Percentiles rank a stretch among this genome's conserved stretches.
Conservation (phyloP, 2,797 vertebrate species). For the Macrochelys suwanniensis region DNA sequence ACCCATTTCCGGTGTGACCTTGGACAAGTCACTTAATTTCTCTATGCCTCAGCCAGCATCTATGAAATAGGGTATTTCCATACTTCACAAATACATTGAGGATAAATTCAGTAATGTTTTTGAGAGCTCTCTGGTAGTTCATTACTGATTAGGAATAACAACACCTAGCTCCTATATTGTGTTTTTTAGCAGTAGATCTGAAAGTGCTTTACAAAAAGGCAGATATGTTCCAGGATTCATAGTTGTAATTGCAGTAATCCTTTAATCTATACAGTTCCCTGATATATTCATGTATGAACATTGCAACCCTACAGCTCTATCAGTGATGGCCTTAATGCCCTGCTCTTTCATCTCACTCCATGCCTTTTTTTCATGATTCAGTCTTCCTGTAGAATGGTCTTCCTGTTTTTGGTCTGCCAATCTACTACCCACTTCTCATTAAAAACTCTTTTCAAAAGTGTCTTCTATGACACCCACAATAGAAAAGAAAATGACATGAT, state of each 20-base stretch:
- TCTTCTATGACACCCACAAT: not conserved
- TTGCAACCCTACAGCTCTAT: not conserved
- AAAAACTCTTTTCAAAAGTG: not conserved
- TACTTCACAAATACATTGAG: not conserved
- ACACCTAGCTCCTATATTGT: not conserved
- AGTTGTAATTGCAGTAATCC: not conserved
- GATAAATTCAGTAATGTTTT: not conserved
- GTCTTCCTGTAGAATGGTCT: not conserved
- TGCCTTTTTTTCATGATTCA: not conserved
- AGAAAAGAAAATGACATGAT: not conserved
- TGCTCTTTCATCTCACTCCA: not conserved
- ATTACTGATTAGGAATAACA: fast-evolving
- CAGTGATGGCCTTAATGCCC: not conserved
- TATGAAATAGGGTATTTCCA: not conserved
- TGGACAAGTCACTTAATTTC: not conserved
- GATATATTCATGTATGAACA: not conserved
- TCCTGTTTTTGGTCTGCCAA: not conserved
- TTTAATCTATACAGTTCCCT: not conserved
- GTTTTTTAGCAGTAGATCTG: too few relatives aligned
- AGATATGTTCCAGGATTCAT: not conserved
- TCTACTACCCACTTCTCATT: not conserved
- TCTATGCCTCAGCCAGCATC: not conserved
- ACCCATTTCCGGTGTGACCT: not conserved
- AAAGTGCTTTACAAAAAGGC: not conserved
- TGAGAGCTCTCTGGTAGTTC: not conserved